Evolutionary conservation across 2,113 vertebrate species (phyloP).

Genomic region (Hystrix cristata): DNA sequence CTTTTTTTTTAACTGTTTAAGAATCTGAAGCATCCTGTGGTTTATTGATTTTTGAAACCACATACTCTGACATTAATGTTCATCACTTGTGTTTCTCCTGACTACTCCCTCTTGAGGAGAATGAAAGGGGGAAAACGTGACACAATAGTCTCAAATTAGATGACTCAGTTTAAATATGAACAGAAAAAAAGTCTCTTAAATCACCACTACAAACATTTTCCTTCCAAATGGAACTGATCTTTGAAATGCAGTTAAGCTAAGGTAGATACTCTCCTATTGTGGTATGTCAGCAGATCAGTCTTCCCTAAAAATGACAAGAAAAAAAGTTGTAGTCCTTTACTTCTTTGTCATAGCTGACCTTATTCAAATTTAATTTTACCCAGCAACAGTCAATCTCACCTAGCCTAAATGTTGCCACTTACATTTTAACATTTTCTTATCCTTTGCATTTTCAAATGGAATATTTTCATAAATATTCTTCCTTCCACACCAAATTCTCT

Average conservation of each 20-base stretch:
- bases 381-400: slow-evolving; percentile 29
- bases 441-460: slow-evolving; percentile 37
- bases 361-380: slow-evolving; percentile 64
- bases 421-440: slow-evolving; percentile 34
- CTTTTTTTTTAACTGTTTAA: slow-evolving; percentile 79
- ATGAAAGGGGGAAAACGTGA: slow-evolving; percentile 78
- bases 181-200: slow-evolving; percentile 65
- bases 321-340: background rate
- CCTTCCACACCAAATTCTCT: slow-evolving; percentile 49
- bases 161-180: slow-evolving; percentile 76
- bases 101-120: slow-evolving; percentile 72
- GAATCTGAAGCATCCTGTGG: slow-evolving; percentile 84
- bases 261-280: background rate
- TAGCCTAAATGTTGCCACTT: slow-evolving; percentile 10
- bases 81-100: slow-evolving; percentile 77
- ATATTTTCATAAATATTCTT: slow-evolving; percentile 44
- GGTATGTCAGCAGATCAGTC: background rate
- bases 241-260: slow-evolving; percentile 63
- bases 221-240: slow-evolving; percentile 66
- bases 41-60: slow-evolving; percentile 84
- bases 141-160: slow-evolving; percentile 75
- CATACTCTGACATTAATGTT: slow-evolving; percentile 77
- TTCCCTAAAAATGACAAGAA: background rate
- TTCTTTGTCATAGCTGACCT: slow-evolving; percentile 44
- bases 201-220: slow-evolving; percentile 62